Conservation (phyloP, 1,140 invertebrate species). For the Pollicipes pollicipes region DNA sequence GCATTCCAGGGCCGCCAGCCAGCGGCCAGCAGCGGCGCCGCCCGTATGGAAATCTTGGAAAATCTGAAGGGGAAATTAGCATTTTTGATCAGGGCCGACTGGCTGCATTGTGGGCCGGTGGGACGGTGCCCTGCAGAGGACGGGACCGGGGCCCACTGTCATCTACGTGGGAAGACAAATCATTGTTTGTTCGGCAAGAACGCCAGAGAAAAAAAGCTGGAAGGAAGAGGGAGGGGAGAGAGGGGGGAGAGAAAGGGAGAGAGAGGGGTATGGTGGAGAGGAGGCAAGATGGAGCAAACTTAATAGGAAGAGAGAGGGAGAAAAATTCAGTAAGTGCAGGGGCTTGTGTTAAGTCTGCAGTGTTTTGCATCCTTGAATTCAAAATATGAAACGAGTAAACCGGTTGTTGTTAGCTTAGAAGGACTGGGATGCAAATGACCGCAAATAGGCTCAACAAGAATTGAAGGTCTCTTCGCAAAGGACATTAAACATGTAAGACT, state of each 20-base stretch:
- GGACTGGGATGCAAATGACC: too few relatives aligned
- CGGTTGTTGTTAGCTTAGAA: too few relatives aligned
- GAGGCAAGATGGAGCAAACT: not conserved
- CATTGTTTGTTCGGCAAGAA: not conserved
- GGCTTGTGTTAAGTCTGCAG: too few relatives aligned
- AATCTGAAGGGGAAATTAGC: constrained; percentile 1
- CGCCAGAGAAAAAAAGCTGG: not conserved
- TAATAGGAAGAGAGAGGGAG: not conserved
- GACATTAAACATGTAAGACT: too few relatives aligned
- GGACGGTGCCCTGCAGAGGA: too few relatives aligned
- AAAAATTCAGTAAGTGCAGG: not conserved
- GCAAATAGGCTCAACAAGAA: too few relatives aligned
- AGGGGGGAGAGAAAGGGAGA: not conserved
- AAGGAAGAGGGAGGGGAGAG: not conserved
- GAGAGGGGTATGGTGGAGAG: not conserved
- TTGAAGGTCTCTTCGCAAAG: too few relatives aligned
- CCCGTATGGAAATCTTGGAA: not conserved
- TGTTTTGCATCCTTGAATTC: too few relatives aligned
- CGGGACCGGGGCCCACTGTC: too few relatives aligned
- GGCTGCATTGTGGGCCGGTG: not conserved
- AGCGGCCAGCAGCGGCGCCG: too few relatives aligned
- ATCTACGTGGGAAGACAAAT: not conserved
- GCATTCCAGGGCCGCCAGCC: not conserved
- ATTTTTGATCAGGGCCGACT: not conserved
- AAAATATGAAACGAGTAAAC: too few relatives aligned